Conservation (phyloP, 2,888 invertebrate genomes). For the Kuschelorhynchus macadamiae region DNA sequence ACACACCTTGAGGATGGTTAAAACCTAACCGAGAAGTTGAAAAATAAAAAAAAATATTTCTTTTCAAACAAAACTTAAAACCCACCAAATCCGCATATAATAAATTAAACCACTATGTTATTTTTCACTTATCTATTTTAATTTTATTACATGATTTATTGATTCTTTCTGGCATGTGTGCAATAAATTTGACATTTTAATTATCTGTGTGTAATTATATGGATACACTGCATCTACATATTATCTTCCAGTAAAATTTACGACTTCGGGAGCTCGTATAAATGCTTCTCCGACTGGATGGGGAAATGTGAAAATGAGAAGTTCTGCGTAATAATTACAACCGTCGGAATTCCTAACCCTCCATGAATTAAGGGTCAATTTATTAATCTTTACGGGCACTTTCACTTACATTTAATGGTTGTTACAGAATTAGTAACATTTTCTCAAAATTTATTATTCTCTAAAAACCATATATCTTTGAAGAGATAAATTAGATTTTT, state of each 20-base stretch:
- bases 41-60: too few species aligned
- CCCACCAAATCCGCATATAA: too few species aligned
- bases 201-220: slow-evolving; percentile 10
- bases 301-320: slow-evolving; percentile 38
- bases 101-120: too few species aligned
- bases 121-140: too few species aligned
- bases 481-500: too few species aligned
- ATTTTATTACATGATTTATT: too few species aligned
- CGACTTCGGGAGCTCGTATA: slow-evolving; percentile 6
- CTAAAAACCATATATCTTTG: too few species aligned
- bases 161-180: too few species aligned
- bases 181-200: too few species aligned
- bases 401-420: slow-evolving; percentile 32
- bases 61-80: too few species aligned
- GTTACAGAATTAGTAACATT: slow-evolving; percentile 40
- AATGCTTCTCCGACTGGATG: slow-evolving; percentile 28
- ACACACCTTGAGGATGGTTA: too few species aligned
- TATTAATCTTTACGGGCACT: slow-evolving; percentile 38
- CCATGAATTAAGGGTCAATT: slow-evolving; percentile 38
- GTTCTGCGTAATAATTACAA: slow-evolving; percentile 36
- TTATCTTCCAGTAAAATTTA: slow-evolving; percentile 28
- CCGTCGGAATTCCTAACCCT: slow-evolving; percentile 38
- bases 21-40: too few species aligned
- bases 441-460: slow-evolving; percentile 38
- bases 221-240: slow-evolving; percentile 7